Evolutionary conservation across 2,113 vertebrate genomes (phyloP), one percentile per base, ranked within the genome.

Genomic region (Anthoscopus minutus): DNA sequence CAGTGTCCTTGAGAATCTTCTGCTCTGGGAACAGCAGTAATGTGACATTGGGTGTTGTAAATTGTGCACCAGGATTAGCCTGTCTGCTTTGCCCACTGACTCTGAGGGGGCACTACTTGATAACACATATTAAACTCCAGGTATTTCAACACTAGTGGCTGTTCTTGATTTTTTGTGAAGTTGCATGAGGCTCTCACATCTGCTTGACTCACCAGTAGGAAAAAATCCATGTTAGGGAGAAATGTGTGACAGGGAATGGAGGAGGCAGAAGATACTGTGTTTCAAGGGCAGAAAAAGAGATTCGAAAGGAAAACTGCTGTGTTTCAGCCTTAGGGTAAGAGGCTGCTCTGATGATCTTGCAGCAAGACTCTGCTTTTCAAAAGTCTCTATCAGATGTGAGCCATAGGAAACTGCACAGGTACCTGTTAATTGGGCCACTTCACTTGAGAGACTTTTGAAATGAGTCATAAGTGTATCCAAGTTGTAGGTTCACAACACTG

Each of bases 371-470:
- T 60, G 23, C 73, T 81, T 83, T 80, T 61, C 15, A 72, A 47
- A 88, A 71, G 13, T 37, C 31, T 18, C 86, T 93, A 8, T 48
- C 48, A 86, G 25, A 10, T 65, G 21, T 19, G 66, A 93, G 57
- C 53, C 37, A 30, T 14, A 51, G 74, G 48, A 92, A 67, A 17
- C 15, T 37, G 40, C 37, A 35, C 37, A 60, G 88, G 71, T 80
- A 60, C 28, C 54, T 90, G 45, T n/a, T 94, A 86, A 90, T 61
- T 80, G 74, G 53, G 58, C 45, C 45, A 48, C 66, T 94, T 58
- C 53, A 35, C 44, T 47, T 33, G 37, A 92, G 79, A 86, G 58
- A 74, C 62, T 92, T 96, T 82, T 89, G 94, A 44, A 80, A 40
- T 61, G 84, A 89, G 60, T 89, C 77, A 69, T 24, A 66, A 64